Evolutionary conservation across 2,797 vertebrate species (phyloP).

Genomic region (Argya squamiceps): DNA sequence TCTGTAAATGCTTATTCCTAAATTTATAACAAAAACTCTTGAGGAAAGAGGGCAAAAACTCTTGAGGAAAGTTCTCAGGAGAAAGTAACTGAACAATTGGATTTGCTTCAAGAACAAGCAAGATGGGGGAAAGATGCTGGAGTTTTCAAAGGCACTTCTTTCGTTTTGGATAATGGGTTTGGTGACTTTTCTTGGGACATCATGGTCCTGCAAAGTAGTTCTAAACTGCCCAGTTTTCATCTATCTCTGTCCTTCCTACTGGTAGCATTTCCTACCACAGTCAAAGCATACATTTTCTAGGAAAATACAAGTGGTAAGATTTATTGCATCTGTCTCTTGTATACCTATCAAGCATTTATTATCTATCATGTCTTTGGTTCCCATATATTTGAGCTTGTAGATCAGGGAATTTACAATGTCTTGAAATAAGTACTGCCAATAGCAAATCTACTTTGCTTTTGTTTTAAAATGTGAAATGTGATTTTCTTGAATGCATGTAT

Average conservation of each 20-base stretch:
- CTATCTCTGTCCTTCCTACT: neutral
- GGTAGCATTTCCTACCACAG: neutral
- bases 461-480: neutral
- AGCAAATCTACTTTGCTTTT: neutral
- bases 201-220: neutral
- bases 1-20: neutral
- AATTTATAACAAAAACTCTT: neutral
- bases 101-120: neutral
- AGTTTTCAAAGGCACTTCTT: neutral
- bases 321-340: neutral
- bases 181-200: neutral
- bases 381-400: neutral
- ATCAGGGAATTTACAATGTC: neutral
- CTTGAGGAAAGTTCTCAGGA: neutral
- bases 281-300: neutral
- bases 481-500: neutral
- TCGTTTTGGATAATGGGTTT: neutral
- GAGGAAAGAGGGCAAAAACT: neutral
- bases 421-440: neutral
- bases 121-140: neutral
- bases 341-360: neutral
- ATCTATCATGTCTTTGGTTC: neutral
- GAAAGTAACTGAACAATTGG: neutral
- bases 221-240: neutral
- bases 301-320: neutral